These are phyloP conservation scores for Endomychus coccineus DNA, from an alignment of 2,888 invertebrate species.

Conservation along the genomic window DNA sequence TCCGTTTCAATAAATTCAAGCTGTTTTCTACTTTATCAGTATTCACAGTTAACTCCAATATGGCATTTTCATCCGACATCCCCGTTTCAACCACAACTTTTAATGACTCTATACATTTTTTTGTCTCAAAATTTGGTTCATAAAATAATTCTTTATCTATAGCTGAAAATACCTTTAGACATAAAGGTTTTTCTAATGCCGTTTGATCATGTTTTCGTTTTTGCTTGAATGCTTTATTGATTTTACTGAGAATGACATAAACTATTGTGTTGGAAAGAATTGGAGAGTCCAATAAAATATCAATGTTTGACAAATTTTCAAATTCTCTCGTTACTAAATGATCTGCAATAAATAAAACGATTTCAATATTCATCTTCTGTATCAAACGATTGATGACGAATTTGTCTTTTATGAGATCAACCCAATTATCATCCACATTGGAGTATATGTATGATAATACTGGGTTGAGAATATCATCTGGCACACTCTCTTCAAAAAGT, in stretches of 20 bases:
- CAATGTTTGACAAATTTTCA: slow-evolving; percentile 7
- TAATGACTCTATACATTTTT: neutral
- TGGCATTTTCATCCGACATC: slow-evolving; percentile 1
- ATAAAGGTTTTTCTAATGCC: slow-evolving; percentile 19
- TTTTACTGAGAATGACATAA: slow-evolving; percentile 29
- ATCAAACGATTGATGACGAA: slow-evolving; percentile 32
- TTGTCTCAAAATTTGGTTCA: slow-evolving; percentile 8
- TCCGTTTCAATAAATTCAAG: slow-evolving; percentile 15
- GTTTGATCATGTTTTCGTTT: slow-evolving; percentile 29
- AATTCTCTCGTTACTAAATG: slow-evolving; percentile 18
- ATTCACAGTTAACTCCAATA: slow-evolving; percentile 8
- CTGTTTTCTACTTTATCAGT: slow-evolving; percentile 18
- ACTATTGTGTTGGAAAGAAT: slow-evolving; percentile 25
- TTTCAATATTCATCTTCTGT: slow-evolving; percentile 27
- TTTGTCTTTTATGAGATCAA: slow-evolving; percentile 31
- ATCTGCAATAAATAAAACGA: slow-evolving; percentile 24
- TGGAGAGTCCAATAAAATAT: slow-evolving; percentile 1
- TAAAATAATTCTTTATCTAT: slow-evolving; percentile 25
- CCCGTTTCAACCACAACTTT: slow-evolving; percentile 5
- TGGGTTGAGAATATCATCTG: slow-evolving; percentile 28
- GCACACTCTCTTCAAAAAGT: slow-evolving; percentile 33
- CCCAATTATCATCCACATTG: slow-evolving; percentile 31
- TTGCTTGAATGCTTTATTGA: slow-evolving; percentile 31
- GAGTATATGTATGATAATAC: slow-evolving; percentile 26
- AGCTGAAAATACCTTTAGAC: slow-evolving; percentile 24